Percentiles rank a stretch among this genome's conserved stretches.
Evolutionary conservation across 2,888 invertebrate genomes (phyloP).

Genomic region (Trachelus troglodyta): DNA sequence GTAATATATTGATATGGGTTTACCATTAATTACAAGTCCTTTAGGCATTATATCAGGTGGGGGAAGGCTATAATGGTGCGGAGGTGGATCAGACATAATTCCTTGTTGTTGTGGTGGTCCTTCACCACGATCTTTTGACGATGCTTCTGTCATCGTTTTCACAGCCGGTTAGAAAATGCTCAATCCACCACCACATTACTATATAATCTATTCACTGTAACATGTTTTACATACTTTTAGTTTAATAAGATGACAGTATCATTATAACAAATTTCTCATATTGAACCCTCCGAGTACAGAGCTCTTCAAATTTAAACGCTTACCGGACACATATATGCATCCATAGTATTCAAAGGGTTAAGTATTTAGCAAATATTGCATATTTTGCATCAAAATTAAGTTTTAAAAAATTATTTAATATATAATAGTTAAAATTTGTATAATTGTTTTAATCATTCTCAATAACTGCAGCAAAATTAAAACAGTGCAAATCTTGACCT

Average conservation of each 20-base stretch:
- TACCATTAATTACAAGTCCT: slow-evolving; percentile 56
- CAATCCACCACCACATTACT: slow-evolving; percentile 54
- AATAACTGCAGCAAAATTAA: not conserved
- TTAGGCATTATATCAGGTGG: slow-evolving; percentile 63
- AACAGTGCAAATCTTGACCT: not conserved
- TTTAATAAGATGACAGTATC: not conserved
- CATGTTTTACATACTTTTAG: not conserved
- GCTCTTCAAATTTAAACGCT: too few species aligned
- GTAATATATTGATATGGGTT: slow-evolving; percentile 6
- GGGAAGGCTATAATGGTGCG: slow-evolving; percentile 56
- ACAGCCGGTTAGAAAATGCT: slow-evolving; percentile 41
- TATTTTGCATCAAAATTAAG: not conserved
- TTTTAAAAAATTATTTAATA: not conserved
- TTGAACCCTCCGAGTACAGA: not conserved
- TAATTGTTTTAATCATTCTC: not conserved
- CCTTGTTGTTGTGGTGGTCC: slow-evolving; percentile 51
- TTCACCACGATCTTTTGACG: slow-evolving; percentile 59
- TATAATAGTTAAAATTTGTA: not conserved
- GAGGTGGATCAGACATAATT: slow-evolving; percentile 60
- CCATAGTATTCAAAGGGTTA: not conserved
- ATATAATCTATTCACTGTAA: slow-evolving; percentile 43
- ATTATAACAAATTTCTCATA: not conserved
- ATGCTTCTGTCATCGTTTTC: slow-evolving; percentile 59
- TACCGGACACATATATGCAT: too few species aligned
- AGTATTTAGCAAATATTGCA: not conserved